phyloP scores from a whole-genome alignment of 2,888 invertebrate genomes.

The Rhingia campestris region DNA sequence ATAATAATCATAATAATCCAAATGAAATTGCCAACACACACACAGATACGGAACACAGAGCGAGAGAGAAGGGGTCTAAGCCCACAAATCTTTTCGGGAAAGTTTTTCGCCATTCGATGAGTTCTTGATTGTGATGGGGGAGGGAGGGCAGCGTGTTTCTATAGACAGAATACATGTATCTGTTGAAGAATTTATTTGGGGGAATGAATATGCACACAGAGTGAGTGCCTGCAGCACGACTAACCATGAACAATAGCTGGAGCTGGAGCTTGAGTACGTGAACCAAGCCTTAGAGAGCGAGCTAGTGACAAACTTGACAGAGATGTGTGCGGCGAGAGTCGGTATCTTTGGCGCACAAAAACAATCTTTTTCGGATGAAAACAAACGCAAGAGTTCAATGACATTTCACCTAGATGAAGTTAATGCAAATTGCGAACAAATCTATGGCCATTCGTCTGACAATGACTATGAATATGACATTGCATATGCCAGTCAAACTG shows the following conservation, averaged over 20 bases:
- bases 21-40: slow-evolving; percentile 35
- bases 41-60: not conserved
- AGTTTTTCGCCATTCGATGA: slow-evolving; percentile 27
- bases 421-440: slow-evolving; percentile 49
- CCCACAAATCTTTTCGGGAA: slow-evolving; percentile 42
- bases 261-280: not conserved
- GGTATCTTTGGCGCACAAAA: not conserved
- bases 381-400: slow-evolving; percentile 52
- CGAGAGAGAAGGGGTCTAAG: not conserved
- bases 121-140: slow-evolving; percentile 45
- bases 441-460: slow-evolving; percentile 11
- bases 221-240: slow-evolving; percentile 30
- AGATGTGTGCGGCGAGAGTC: slow-evolving; percentile 2
- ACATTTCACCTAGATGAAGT: slow-evolving; percentile 59
- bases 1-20: slow-evolving; percentile 46
- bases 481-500: slow-evolving; percentile 5
- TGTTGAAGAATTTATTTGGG: slow-evolving; percentile 9
- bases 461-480: slow-evolving; percentile 54
- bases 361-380: slow-evolving; percentile 17
- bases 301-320: not conserved
- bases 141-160: slow-evolving; percentile 18
- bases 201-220: slow-evolving; percentile 16
- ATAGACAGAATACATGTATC: slow-evolving; percentile 22
- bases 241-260: slow-evolving; percentile 13
- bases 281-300: slow-evolving; percentile 1